Evolutionary conservation across 2,797 vertebrate genomes (phyloP), one percentile per base, ranked within the genome.

Genomic region (Gadopsis bispinosus): DNA sequence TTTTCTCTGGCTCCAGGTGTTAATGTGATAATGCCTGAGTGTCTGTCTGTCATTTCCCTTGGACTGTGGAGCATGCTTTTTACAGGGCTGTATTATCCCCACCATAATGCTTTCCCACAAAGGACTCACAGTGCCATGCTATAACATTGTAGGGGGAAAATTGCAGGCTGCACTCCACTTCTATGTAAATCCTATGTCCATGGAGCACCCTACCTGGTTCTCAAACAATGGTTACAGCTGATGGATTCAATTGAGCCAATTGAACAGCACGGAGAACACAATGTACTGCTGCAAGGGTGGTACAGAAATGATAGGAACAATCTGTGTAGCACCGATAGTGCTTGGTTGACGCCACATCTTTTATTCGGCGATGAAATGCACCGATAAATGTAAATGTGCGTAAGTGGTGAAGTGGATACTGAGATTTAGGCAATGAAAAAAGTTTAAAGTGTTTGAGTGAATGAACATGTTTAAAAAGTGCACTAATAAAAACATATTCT

Each of bases 11-110:
- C 83, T 90, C 63, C 75, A 76, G 69, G 84, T 83, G 83, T 80
- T 89, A 92, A 92, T 90, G 86, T 91, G 83, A 89, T 92, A 94
- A 94, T 91, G 83, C 81, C 67, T 47, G 55, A 78, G 75, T 74
- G 75, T 86, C 74, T 88, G 84, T 83, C 82, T 76, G 79, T 80
- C 75, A 77, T 85, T 87, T 71, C 77, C 87, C 90, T 90, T 84
- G 77, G 77, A 86, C 70, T 55, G 77, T 20, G 29, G 56, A 55
- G 37, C 69, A 62, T 74, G 76, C 54, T 84, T 90, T 90, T 92
- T 88, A 88, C 83, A 91, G 83, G 83, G 69, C 75, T 79, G 79
- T 75, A 89, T 93, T 92, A 93, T 93, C 81, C 65, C 29, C 59
- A 50, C 68, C 22, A 79, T 90, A 92, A 91, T 92, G 84, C 82